These are phyloP conservation scores for Ophiothrix spiculata DNA, from an alignment of 35 echinoderm and acorn worm genomes.

Conservation along the genomic window DNA sequence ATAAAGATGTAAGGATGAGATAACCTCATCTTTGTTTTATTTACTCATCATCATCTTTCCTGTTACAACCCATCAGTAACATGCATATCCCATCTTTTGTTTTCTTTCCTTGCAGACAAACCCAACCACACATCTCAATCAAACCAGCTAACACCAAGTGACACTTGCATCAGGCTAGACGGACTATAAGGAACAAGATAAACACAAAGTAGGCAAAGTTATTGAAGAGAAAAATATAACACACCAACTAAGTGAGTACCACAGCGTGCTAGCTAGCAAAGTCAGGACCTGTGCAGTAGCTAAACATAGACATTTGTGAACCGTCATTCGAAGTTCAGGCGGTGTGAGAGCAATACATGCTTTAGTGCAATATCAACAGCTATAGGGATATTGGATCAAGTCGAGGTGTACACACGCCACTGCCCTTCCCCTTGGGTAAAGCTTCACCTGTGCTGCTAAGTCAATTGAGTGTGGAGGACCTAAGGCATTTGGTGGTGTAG, in stretches of 20 bases:
- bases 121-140: neutral
- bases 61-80: neutral
- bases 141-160: neutral
- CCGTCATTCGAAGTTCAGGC: too few species aligned
- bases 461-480: neutral
- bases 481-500: neutral
- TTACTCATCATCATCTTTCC: neutral
- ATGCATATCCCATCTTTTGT: neutral
- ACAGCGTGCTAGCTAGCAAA: too few species aligned
- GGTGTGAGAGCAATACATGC: neutral
- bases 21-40: neutral
- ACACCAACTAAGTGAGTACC: too few species aligned
- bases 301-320: too few species aligned
- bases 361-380: conserved; percentile 5
- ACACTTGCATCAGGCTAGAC: neutral
- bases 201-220: too few species aligned
- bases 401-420: too few species aligned
- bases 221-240: neutral
- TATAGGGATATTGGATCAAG: neutral
- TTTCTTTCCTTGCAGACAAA: neutral
- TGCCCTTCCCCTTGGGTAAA: neutral
- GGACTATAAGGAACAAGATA: too few species aligned
- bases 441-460: neutral
- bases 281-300: too few species aligned
- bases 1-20: neutral